Evolutionary conservation across 2,888 invertebrate genomes (phyloP).

Genomic region (Sericinus montela): DNA sequence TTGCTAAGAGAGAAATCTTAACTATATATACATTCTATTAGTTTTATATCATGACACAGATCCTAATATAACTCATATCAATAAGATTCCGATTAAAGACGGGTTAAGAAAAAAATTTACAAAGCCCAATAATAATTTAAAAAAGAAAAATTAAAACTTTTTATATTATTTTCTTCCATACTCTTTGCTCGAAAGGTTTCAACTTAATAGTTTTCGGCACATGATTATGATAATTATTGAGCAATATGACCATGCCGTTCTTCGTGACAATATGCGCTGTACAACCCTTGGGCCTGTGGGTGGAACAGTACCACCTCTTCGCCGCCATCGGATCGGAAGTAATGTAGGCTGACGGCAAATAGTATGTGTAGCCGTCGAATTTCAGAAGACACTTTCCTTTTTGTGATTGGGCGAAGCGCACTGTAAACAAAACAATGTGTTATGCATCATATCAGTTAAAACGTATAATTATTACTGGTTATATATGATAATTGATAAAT

Average conservation of each 20-base stretch:
- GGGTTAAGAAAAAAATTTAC: too few relatives aligned
- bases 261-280: conserved; percentile 24
- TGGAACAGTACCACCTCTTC: conserved; percentile 32
- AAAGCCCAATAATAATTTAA: too few relatives aligned
- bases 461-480: too few relatives aligned
- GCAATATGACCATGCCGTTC: neutral
- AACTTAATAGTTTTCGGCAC: neutral
- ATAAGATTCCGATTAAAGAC: too few relatives aligned
- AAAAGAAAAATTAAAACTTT: too few relatives aligned
- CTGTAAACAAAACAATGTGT: conserved; percentile 5
- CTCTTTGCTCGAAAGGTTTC: neutral
- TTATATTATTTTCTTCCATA: too few relatives aligned
- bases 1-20: too few relatives aligned
- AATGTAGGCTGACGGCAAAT: conserved; percentile 22
- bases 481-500: too few relatives aligned
- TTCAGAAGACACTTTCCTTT: conserved; percentile 26
- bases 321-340: neutral
- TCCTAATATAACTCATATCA: too few relatives aligned
- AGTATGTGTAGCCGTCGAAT: conserved; percentile 27
- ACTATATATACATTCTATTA: too few relatives aligned
- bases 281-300: conserved; percentile 30
- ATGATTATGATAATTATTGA: conserved; percentile 17
- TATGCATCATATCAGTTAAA: too few relatives aligned
- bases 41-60: too few relatives aligned
- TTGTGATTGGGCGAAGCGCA: conserved; percentile 22